Evolutionary conservation across 1,140 invertebrate genomes (phyloP), one percentile per base, ranked within the genome.

Genomic region (Hycleus cichorii): DNA sequence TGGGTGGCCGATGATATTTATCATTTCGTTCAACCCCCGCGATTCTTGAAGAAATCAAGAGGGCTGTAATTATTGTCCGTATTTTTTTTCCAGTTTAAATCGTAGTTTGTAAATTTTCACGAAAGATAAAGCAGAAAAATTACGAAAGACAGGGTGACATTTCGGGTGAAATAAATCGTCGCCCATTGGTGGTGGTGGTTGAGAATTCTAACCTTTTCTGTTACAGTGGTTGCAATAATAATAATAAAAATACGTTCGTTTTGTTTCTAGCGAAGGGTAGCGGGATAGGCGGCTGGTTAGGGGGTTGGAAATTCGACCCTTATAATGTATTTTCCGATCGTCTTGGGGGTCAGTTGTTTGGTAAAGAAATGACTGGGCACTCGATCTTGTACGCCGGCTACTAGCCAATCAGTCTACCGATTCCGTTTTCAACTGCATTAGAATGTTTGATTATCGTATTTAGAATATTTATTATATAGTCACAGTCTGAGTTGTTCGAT

Each of bases 111-210:
- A 32, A 32, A 32, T 32, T 64, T 64, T 64, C 56, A 64, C 62
- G 62, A 64, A 47, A 64, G 62, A 64, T 64, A 64, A 64, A 64
- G 62, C 62, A 64, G 62, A 64, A 60, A 64, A 54, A 64, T 52
- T 53, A 51, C 51, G 24, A 49, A 55, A 32, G 60, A 64, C 59
- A 60, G 58, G 62, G 62, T 64, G 49, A 57, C 59, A 48, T 53
- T 55, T 60, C 7, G 32, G 32, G 32, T 32, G 32, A 32, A 32
- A 32, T 32, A 32, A 32, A 32, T 32, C 18, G 18, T 18, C 18
- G 1, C 7, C 32, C 32, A 32, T 5, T 7, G 7, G 32, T 1
- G 7, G 32, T 32, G 32, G 32, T 32, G 18, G 18, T 18, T 18
- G 32, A 32, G 32, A 32, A 32, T 32, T 32, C 32, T 7, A 32